Percentiles rank a stretch among this genome's conserved stretches.
phyloP scores from a whole-genome alignment of 2,113 vertebrate species.

The Crotophaga sulcirostris region DNA sequence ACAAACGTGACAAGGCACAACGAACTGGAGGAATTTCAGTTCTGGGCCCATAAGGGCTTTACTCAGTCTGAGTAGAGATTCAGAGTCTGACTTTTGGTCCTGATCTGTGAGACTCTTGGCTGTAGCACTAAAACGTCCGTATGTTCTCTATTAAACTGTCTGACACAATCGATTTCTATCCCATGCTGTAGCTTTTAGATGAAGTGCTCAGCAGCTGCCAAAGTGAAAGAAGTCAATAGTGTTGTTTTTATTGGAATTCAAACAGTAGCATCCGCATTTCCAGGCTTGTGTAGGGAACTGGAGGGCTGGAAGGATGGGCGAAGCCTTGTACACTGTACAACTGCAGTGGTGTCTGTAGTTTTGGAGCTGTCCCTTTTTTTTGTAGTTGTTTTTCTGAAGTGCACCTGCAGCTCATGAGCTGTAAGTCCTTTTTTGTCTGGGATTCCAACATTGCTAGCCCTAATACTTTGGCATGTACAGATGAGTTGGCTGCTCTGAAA shows the following conservation, averaged over 20 bases:
- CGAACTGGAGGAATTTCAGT: background rate
- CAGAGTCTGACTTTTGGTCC: background rate
- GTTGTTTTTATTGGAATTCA: background rate
- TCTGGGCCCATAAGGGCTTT: background rate
- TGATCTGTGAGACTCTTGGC: background rate
- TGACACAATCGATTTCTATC: background rate
- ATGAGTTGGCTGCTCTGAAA: background rate
- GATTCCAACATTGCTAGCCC: background rate
- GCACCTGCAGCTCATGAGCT: background rate
- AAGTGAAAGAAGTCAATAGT: background rate
- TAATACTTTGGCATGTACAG: background rate
- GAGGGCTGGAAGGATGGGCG: background rate
- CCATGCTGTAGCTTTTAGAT: background rate
- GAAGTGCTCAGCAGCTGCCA: background rate
- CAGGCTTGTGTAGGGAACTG: background rate
- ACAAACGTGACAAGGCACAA: background rate
- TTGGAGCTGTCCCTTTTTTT: background rate
- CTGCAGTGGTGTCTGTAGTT: background rate
- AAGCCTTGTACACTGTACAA: accelerated
- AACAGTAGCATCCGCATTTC: background rate
- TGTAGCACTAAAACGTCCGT: background rate
- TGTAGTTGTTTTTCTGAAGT: background rate
- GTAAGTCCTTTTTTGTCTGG: background rate
- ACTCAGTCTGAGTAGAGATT: background rate
- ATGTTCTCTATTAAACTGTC: background rate